Conservation (phyloP, 1,140 invertebrate genomes). For the Drosophila repleta region DNA sequence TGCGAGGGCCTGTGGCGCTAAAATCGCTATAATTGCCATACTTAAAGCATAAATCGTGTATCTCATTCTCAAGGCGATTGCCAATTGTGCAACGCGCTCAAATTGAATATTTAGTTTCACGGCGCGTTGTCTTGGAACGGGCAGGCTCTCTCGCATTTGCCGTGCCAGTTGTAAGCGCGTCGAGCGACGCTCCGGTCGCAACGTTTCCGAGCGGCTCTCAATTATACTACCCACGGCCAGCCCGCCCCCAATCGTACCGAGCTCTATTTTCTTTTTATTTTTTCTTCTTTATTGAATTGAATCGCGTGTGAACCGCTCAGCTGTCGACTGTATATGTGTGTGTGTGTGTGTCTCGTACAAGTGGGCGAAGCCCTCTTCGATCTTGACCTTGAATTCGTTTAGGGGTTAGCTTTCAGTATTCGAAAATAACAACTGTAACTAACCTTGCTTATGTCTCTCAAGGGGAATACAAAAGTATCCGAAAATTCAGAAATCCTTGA, state of each 20-base stretch:
- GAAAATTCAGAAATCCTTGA: too few relatives aligned
- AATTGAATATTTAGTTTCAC: slow-evolving; percentile 24
- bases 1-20: neutral
- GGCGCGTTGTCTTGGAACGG: neutral
- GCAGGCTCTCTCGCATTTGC: neutral
- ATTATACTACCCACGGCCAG: neutral
- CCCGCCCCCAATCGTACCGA: neutral
- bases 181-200: slow-evolving; percentile 28
- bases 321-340: slow-evolving; percentile 9
- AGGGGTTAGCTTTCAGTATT: neutral
- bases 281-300: slow-evolving; percentile 22
- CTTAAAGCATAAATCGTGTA: neutral
- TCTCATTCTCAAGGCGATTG: slow-evolving; percentile 34
- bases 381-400: slow-evolving; percentile 10
- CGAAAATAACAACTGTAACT: neutral
- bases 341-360: neutral
- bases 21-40: slow-evolving; percentile 5
- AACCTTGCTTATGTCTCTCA: neutral
- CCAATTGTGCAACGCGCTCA: slow-evolving; percentile 30
- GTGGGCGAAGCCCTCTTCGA: neutral
- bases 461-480: neutral
- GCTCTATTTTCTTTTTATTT: neutral
- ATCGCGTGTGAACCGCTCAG: slow-evolving; percentile 43
- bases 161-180: slow-evolving; percentile 23
- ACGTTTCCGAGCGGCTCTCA: slow-evolving; percentile 7